These are phyloP conservation scores for Myotis daubentonii DNA, from an alignment of 2,797 vertebrate genomes.

Conservation along the genomic window DNA sequence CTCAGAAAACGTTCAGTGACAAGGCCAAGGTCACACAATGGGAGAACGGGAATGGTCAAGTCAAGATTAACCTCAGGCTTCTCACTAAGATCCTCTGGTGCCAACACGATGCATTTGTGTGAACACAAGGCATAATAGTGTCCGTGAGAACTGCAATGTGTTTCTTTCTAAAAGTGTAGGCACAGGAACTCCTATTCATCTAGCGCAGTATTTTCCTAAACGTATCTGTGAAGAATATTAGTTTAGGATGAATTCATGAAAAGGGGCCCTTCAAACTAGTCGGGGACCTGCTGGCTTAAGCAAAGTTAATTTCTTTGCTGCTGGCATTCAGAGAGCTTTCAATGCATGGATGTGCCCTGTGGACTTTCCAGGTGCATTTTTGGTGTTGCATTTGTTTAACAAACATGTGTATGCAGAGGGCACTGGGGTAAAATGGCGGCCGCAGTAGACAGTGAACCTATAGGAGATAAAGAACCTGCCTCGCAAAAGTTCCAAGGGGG, in stretches of 20 bases:
- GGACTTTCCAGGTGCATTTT: neutral
- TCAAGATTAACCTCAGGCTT: neutral
- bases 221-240: neutral
- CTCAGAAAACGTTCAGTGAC: neutral
- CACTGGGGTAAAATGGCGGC: accelerated
- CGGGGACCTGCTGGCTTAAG: neutral
- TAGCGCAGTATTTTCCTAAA: neutral
- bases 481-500: accelerated
- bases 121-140: accelerated
- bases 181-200: neutral
- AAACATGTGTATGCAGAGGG: too few relatives aligned
- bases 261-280: neutral
- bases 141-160: neutral
- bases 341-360: accelerated
- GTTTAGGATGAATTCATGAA: neutral
- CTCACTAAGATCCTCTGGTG: neutral
- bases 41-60: neutral
- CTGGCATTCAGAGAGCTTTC: neutral
- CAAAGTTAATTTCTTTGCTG: neutral
- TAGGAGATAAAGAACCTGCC: accelerated
- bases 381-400: neutral
- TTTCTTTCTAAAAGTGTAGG: neutral
- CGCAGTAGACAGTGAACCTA: neutral
- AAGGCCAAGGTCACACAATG: neutral
- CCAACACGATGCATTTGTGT: accelerated